A percentile compares a stretch with the other conserved stretches of the same genome.
Conservation (phyloP, 2,113 vertebrate genomes). For the Lepidothrix coronata region DNA sequence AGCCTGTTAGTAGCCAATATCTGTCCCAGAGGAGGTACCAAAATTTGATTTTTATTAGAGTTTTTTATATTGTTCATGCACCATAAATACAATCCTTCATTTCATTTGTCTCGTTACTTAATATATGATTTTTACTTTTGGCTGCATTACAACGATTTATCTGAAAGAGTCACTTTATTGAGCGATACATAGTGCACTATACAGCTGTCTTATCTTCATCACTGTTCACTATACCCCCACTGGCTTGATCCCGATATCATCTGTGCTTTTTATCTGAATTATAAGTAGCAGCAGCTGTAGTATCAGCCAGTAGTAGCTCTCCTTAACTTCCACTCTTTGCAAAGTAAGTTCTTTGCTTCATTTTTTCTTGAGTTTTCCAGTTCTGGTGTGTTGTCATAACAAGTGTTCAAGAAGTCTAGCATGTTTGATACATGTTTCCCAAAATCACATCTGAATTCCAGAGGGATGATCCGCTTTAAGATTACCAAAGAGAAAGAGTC, state of each 20-base stretch:
- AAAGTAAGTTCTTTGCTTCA: not conserved
- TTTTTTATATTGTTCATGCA: not conserved
- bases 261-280: not conserved
- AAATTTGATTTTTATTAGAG: slow-evolving; percentile 25
- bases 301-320: not conserved
- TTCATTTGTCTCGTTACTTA: not conserved
- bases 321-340: not conserved
- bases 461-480: not conserved
- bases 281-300: slow-evolving; percentile 10
- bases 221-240: not conserved
- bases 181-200: not conserved
- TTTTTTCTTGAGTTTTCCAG: not conserved
- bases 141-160: slow-evolving; percentile 15
- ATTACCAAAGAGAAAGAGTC: not conserved
- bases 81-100: not conserved
- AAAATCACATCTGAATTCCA: not conserved
- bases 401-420: not conserved
- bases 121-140: slow-evolving; percentile 8
- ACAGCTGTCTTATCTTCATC: slow-evolving; percentile 7
- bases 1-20: not conserved
- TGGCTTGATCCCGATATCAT: not conserved
- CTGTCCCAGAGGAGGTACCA: not conserved
- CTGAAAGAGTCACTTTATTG: not conserved
- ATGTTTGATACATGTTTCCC: not conserved
- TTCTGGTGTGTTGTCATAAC: not conserved